Evolutionary conservation across 2,113 vertebrate species (phyloP).

Genomic region (Xiphophorus hellerii): DNA sequence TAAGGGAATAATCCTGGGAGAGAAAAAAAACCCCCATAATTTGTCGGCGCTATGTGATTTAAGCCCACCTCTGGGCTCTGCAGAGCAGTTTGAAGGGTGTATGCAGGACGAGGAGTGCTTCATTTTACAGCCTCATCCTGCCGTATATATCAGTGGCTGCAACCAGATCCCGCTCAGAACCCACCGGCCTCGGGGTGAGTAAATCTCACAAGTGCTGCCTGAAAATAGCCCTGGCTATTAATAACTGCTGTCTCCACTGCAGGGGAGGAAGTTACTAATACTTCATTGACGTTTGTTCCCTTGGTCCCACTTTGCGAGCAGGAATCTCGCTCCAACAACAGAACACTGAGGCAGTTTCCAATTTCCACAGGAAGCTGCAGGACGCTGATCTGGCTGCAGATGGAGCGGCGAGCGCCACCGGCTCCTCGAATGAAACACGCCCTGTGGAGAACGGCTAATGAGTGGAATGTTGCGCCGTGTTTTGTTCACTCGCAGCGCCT

Average conservation of each 20-base stretch:
- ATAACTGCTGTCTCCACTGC: conserved; percentile 64
- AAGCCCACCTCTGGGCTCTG: conserved; percentile 2
- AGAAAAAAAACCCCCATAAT: too few relatives aligned
- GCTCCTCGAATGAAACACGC: background rate
- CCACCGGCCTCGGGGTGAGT: conserved; percentile 43
- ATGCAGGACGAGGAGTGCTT: background rate
- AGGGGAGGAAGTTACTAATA: conserved; percentile 66
- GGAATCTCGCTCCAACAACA: conserved; percentile 36
- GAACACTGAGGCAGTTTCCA: conserved; percentile 41
- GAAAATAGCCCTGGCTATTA: conserved; percentile 70
- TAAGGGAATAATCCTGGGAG: too few relatives aligned
- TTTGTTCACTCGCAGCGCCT: conserved; percentile 14
- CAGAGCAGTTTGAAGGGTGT: conserved; percentile 14
- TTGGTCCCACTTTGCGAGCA: conserved; percentile 24
- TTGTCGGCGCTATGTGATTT: background rate
- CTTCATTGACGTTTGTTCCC: conserved; percentile 70
- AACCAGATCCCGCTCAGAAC: conserved; percentile 50
- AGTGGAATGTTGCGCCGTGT: conserved; percentile 13
- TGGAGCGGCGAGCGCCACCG: conserved; percentile 9
- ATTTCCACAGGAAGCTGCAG: conserved; percentile 70
- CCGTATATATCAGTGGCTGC: conserved; percentile 38
- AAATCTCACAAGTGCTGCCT: conserved; percentile 61
- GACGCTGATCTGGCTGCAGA: conserved; percentile 51
- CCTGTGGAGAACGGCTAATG: conserved; percentile 1
- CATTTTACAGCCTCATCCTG: conserved; percentile 29